Base-by-base conservation (phyloP, 2,797 vertebrate genomes). In the Gadopsis bispinosus region DNA sequence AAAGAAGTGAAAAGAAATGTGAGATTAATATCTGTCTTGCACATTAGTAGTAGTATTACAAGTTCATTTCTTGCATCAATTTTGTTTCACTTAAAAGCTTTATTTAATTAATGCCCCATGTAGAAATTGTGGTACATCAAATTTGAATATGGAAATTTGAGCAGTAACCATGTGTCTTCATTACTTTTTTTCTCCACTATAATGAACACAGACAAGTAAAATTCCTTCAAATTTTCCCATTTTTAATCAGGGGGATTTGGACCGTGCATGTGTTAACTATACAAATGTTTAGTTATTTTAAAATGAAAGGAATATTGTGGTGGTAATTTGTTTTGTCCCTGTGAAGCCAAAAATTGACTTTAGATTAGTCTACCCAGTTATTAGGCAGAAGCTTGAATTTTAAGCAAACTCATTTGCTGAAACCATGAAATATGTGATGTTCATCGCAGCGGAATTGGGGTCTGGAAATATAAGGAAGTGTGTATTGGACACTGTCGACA, bases 401-500 rank as follows among this genome's bases (percentile, higher is more conserved):
- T 17, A 50, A 58, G 14, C 3, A 26, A 9, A 17, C 1, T 60
- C 1, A 37, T 41, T 35, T 56, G 7, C 33, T 26, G 48, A 68
- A 73, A 71, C 9, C n/a, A 71, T 22, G 39, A 45, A 53, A 63
- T 20, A 14, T 50, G 55, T 60, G 29, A 53, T 20, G 43, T 55
- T 20, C 39, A 77, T 61, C 19, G 51, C 17, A 45, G 33, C 9
- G 4, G 19, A 22, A 4, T 10, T 19, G 4, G 0, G 14, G 19
- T 64, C 22, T 69, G 26, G 56, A 68, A 2, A 3, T 37, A 29
- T 58, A 16, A 75, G 0, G 11, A 48, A 19, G 14, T 47, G n/a
- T 26, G 14, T 58, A 62, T 31, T 37, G 4, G 37, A 65, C 22
- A 56, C 37, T 65, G 11, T 10, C 9, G 29, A 55, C 17, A 50